A percentile compares a stretch with the other conserved stretches of the same genome.
Evolutionary conservation across 2,888 invertebrate genomes (phyloP).

Genomic region (Rhorus exstirpatorius): DNA sequence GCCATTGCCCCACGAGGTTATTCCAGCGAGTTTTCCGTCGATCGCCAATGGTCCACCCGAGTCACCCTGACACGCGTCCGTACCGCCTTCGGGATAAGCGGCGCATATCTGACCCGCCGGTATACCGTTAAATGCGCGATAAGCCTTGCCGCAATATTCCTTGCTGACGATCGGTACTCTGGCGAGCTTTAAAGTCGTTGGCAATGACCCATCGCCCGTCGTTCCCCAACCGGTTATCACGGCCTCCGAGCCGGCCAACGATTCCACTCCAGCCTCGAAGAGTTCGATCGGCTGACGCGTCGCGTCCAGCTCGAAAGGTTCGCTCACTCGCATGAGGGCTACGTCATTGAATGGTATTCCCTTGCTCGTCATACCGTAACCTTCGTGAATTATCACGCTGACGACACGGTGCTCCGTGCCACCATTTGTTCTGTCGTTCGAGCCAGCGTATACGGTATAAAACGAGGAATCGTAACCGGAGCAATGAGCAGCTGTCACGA

Average conservation of each 20-base stretch:
- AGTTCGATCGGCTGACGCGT: conserved; percentile 86
- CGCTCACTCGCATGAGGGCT: conserved; percentile 87
- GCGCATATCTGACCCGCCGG: conserved; percentile 87
- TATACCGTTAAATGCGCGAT: conserved; percentile 58
- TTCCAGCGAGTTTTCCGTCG: conserved; percentile 73
- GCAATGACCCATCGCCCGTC: not conserved
- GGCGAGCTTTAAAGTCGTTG: conserved; percentile 85
- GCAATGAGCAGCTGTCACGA: conserved; percentile 89
- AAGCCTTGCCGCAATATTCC: conserved; percentile 83
- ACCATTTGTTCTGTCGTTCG: conserved; percentile 84
- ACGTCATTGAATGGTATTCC: conserved; percentile 86
- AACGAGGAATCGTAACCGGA: conserved; percentile 67
- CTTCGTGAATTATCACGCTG: conserved; percentile 86
- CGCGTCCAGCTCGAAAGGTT: conserved; percentile 86
- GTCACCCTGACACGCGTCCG: conserved; percentile 76
- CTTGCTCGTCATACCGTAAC: conserved; percentile 85
- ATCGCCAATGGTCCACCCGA: conserved; percentile 76
- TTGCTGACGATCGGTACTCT: conserved; percentile 87
- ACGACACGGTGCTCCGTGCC: conserved; percentile 87
- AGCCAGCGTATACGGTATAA: conserved; percentile 86
- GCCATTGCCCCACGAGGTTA: conserved; percentile 86
- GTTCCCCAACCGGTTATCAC: conserved; percentile 78
- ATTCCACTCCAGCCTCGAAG: conserved; percentile 79
- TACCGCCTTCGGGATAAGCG: conserved; percentile 87
- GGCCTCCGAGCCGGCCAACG: conserved; percentile 66